Conservation (phyloP, 2,797 vertebrate species). For the Dicrostonyx torquatus region DNA sequence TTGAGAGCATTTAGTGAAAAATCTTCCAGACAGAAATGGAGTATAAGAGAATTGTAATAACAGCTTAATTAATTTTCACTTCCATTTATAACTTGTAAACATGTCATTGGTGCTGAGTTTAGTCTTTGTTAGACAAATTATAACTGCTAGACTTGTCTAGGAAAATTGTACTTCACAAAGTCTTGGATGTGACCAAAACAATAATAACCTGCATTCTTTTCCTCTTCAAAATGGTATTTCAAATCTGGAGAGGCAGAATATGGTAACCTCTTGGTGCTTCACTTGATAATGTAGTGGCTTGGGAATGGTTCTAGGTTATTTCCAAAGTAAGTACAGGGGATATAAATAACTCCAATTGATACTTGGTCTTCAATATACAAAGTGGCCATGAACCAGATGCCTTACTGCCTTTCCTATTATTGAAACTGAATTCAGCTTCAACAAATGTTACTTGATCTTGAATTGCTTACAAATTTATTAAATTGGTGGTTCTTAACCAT, state of each 20-base stretch:
- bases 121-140: neutral
- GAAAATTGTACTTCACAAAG: constrained; percentile 26
- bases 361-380: neutral
- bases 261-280: neutral
- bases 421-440: constrained; percentile 10
- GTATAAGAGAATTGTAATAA: neutral
- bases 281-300: neutral
- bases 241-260: neutral
- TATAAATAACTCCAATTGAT: constrained; percentile 4
- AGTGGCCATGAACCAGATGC: neutral
- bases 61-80: neutral
- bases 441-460: constrained; percentile 40
- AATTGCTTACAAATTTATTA: constrained; percentile 24
- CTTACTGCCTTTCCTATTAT: constrained; percentile 6
- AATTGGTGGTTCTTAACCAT: constrained; percentile 22
- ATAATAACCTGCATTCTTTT: neutral
- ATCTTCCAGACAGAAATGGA: neutral
- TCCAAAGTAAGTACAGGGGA: neutral
- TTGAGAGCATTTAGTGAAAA: constrained; percentile 31
- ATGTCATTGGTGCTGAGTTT: neutral
- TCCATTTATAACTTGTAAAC: constrained; percentile 11
- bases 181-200: neutral
- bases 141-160: neutral
- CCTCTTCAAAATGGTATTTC: neutral
- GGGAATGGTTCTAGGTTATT: neutral